A percentile compares a stretch with the other conserved stretches of the same genome.
Conservation (phyloP, 1,140 invertebrate species). For the Eupeodes corollae region DNA sequence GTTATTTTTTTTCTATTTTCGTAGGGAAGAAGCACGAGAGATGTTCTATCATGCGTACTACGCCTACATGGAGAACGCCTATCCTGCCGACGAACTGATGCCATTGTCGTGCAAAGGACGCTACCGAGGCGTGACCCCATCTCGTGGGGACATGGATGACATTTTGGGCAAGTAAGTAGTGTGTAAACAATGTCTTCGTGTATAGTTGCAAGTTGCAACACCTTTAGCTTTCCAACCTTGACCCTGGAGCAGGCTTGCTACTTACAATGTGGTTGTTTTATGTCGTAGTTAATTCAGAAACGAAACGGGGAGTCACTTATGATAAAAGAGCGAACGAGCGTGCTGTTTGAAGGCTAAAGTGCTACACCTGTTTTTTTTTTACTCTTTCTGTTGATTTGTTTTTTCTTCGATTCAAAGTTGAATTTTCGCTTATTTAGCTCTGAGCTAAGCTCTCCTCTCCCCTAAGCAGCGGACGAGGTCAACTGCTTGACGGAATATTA, state of each 20-base stretch:
- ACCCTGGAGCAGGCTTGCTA: too few relatives aligned
- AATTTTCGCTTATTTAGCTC: constrained; percentile 1
- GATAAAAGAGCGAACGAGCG: too few relatives aligned
- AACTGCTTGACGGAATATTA: too few relatives aligned
- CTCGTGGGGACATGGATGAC: constrained; percentile 92
- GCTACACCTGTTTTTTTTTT: too few relatives aligned
- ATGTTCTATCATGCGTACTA: constrained; percentile 98
- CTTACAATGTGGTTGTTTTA: too few relatives aligned
- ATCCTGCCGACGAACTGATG: constrained; percentile 97
- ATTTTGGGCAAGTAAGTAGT: constrained; percentile 83
- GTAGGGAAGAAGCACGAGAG: constrained; percentile 56
- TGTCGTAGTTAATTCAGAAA: too few relatives aligned
- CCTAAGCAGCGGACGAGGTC: not conserved
- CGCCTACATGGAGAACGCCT: constrained; percentile 95
- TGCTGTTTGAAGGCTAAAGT: too few relatives aligned
- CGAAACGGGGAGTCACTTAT: too few relatives aligned
- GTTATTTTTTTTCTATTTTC: not conserved
- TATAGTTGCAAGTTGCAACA: too few relatives aligned
- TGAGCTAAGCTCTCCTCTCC: not conserved
- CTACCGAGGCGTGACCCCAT: constrained; percentile 72
- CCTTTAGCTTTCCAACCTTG: too few relatives aligned
- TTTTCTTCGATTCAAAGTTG: not conserved
- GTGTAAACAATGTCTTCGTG: not conserved
- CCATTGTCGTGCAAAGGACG: constrained; percentile 89
- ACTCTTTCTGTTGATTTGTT: not conserved